phyloP scores from a whole-genome alignment of 1,140 invertebrate species.

The Bombyx mandarina region DNA sequence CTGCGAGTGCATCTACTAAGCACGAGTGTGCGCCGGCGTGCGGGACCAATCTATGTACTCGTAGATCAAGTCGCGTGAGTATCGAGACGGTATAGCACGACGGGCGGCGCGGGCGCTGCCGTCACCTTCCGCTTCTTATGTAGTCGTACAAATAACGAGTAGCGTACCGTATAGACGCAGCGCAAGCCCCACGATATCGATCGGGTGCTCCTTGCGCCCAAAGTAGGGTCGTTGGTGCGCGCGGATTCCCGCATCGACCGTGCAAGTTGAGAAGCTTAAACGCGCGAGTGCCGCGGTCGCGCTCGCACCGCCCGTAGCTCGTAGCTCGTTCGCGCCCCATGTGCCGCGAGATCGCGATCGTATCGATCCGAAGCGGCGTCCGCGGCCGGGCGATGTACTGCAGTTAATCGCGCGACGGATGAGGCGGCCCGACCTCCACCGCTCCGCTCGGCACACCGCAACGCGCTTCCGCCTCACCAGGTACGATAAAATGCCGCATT shows the following conservation, averaged over 20 bases:
- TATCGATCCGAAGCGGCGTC: constrained; percentile 33
- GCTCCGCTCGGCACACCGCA: constrained; percentile 6
- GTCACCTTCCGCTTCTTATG: constrained; percentile 37
- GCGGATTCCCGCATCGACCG: constrained; percentile 32
- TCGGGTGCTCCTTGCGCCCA: constrained; percentile 38
- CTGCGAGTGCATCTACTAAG: no score
- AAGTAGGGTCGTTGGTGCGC: constrained; percentile 19
- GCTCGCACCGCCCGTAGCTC: constrained; percentile 28
- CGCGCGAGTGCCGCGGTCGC: constrained; percentile 54
- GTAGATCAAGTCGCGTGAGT: no score
- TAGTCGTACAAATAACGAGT: constrained; percentile 46
- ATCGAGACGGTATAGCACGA: neutral
- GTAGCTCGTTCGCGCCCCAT: constrained; percentile 32
- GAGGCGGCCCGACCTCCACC: constrained; percentile 1
- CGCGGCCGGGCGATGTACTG: constrained; percentile 34
- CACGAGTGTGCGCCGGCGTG: neutral
- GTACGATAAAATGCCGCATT: constrained; percentile 4
- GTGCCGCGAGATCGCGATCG: constrained; percentile 31
- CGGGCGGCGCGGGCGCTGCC: constrained; percentile 21
- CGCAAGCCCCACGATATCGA: constrained; percentile 45
- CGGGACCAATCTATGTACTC: neutral
- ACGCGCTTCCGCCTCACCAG: neutral
- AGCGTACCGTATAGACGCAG: constrained; percentile 32
- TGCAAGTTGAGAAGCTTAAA: constrained; percentile 30
- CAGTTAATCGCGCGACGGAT: constrained; percentile 32